Conservation (phyloP, 2,888 invertebrate genomes). For the Apodemia zela region DNA sequence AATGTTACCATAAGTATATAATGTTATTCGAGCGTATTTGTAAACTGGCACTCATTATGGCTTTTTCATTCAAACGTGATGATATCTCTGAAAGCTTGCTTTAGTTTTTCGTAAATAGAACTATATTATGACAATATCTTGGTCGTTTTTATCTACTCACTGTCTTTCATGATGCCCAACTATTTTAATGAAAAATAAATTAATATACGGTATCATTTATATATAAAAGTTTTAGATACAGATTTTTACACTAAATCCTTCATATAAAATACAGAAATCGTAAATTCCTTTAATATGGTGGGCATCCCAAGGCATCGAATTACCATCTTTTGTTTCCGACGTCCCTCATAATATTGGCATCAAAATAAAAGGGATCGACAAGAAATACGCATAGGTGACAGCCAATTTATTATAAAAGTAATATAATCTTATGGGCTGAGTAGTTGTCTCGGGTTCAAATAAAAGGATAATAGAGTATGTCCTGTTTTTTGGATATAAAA, state of each 20-base stretch:
- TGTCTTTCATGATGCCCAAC: background rate
- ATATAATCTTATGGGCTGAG: background rate
- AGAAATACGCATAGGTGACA: constrained; percentile 27
- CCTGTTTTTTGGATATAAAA: too few species aligned
- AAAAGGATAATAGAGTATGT: too few species aligned
- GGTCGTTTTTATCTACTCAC: background rate
- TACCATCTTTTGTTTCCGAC: constrained; percentile 4
- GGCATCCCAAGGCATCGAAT: background rate
- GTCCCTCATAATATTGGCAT: constrained; percentile 1
- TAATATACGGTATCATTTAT: background rate
- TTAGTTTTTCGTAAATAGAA: too few species aligned
- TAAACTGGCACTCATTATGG: too few species aligned
- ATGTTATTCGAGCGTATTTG: too few species aligned
- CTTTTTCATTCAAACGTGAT: too few species aligned
- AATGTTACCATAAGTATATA: too few species aligned
- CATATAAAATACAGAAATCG: background rate
- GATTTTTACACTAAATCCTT: background rate
- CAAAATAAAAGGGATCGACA: background rate
- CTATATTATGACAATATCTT: too few species aligned
- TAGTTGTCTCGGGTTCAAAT: background rate
- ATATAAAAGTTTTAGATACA: background rate
- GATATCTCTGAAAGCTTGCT: too few species aligned
- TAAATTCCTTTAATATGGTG: background rate
- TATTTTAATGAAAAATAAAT: background rate
- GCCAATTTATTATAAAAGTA: constrained; percentile 1